Percentiles rank a stretch among this genome's conserved stretches.
These are phyloP conservation scores for Hermatobates lingyangjiaoensis DNA, from an alignment of 1,140 invertebrate species.

Conservation along the genomic window DNA sequence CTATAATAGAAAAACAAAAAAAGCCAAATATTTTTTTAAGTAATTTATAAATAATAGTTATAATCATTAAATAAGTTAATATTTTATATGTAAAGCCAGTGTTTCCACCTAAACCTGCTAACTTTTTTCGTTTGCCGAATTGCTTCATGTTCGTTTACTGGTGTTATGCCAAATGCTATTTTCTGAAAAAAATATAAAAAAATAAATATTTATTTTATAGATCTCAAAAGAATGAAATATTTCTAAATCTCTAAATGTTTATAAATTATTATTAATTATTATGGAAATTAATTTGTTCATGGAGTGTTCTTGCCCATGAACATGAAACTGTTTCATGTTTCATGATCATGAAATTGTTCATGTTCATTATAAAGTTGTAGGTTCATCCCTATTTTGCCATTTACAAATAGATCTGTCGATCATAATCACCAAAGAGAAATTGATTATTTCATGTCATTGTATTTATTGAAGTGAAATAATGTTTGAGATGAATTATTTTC, in stretches of 20 bases:
- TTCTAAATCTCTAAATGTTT: not conserved
- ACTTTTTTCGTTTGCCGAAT: slow-evolving; percentile 27
- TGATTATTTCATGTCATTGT: too few relatives aligned
- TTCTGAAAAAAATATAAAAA: slow-evolving; percentile 24
- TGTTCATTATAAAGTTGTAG: not conserved
- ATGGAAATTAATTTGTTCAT: not conserved
- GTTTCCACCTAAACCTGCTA: slow-evolving; percentile 29
- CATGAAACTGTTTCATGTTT: not conserved
- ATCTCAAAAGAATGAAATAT: not conserved
- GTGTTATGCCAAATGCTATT: slow-evolving; percentile 31
- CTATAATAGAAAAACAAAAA: too few relatives aligned
- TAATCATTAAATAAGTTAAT: too few relatives aligned
- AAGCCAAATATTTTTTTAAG: too few relatives aligned
- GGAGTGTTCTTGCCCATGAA: not conserved
- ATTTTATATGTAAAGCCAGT: slow-evolving; percentile 33
- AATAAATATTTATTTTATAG: not conserved
- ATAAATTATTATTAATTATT: not conserved
- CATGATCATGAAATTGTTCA: not conserved
- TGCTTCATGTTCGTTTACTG: slow-evolving; percentile 30
- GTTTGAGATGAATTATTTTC: too few relatives aligned
- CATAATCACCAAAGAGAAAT: too few relatives aligned
- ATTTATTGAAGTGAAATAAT: too few relatives aligned
- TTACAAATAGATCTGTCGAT: too few relatives aligned
- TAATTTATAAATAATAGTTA: too few relatives aligned
- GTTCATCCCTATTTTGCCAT: too few relatives aligned